A percentile compares a stretch with the other conserved stretches of the same genome.
phyloP scores from a whole-genome alignment of 2,797 vertebrate genomes.

The Leptodactylus fallax region DNA sequence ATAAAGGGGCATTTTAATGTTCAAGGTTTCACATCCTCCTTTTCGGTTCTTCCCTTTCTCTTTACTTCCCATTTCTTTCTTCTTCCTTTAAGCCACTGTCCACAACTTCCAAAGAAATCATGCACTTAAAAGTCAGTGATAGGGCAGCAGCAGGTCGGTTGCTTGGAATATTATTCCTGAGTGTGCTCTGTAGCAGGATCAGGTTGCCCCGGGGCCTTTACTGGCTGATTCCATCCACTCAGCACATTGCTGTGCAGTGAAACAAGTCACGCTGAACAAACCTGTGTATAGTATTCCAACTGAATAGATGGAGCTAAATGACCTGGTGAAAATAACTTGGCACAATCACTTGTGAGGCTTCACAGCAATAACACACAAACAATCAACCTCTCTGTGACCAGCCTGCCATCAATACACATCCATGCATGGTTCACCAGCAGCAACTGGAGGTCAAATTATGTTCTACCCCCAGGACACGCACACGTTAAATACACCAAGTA shows the following conservation, averaged over 20 bases:
- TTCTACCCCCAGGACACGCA: conserved; percentile 1
- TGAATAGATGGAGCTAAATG: conserved; percentile 10
- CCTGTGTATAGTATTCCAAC: conserved; percentile 19
- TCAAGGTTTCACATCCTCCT: conserved; percentile 11
- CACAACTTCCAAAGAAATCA: background rate
- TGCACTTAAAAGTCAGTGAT: background rate
- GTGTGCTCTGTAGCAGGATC: conserved; percentile 11
- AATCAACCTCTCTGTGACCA: background rate
- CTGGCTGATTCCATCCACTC: conserved; percentile 41
- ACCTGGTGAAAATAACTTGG: background rate
- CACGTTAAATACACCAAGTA: background rate
- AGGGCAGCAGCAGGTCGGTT: background rate
- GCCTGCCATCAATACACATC: conserved; percentile 1
- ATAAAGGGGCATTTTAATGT: background rate
- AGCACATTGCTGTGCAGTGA: conserved; percentile 54
- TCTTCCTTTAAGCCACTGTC: background rate
- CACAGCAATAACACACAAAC: background rate
- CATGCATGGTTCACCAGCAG: background rate
- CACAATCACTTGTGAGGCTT: conserved; percentile 24
- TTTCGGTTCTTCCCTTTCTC: background rate
- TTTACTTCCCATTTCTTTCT: conserved; percentile 4
- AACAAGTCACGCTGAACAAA: conserved; percentile 48
- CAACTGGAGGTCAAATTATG: background rate
- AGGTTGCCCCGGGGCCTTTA: conserved; percentile 22
- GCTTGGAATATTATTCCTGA: background rate